Evolutionary conservation across 2,113 vertebrate species (phyloP).

Genomic region (Coregonus clupeaformis): DNA sequence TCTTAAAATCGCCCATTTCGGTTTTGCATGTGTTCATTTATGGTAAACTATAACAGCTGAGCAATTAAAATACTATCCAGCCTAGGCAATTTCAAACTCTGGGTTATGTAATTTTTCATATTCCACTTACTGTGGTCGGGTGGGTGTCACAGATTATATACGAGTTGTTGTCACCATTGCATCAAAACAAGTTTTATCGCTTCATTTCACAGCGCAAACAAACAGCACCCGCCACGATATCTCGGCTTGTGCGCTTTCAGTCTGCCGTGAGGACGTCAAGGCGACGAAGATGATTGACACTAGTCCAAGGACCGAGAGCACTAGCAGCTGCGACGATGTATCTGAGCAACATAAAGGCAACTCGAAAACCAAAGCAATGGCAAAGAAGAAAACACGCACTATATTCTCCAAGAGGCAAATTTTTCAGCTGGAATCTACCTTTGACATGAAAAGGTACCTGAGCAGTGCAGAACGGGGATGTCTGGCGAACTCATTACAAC

Average conservation of each 20-base stretch:
- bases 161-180: neutral
- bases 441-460: conserved; percentile 82
- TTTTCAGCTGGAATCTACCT: conserved; percentile 83
- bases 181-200: conserved; percentile 38
- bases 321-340: conserved; percentile 48
- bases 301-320: conserved; percentile 43
- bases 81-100: neutral
- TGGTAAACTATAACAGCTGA: neutral
- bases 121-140: neutral
- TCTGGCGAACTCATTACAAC: conserved; percentile 76
- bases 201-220: conserved; percentile 58
- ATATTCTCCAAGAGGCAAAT: conserved; percentile 87
- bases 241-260: conserved; percentile 19
- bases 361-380: conserved; percentile 49
- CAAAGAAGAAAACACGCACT: conserved; percentile 84
- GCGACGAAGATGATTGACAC: conserved; percentile 28
- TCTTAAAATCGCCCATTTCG: neutral
- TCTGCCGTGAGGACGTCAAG: conserved; percentile 45
- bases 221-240: conserved; percentile 19
- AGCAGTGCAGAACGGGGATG: conserved; percentile 82
- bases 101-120: neutral
- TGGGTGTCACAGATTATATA: neutral
- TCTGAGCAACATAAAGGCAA: conserved; percentile 34
- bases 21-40: neutral
- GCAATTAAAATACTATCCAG: neutral